A percentile compares a stretch with the other conserved stretches of the same genome.
Evolutionary conservation across 2,113 vertebrate species (phyloP).

Genomic region (Halcyon senegalensis): DNA sequence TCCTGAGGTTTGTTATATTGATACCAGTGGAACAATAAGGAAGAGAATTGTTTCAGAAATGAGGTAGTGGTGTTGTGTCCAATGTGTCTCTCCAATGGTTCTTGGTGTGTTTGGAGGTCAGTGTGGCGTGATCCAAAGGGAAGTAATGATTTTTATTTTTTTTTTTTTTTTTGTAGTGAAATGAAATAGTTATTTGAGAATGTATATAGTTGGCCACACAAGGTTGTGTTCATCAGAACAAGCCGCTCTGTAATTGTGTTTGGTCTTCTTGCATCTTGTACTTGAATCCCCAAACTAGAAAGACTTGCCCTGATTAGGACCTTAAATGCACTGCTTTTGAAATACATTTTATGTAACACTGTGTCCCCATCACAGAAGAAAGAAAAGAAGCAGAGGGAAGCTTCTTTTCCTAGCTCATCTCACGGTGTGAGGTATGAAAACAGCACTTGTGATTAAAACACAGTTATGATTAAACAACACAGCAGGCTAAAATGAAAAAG

Average conservation of each 20-base stretch:
- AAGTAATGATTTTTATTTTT: neutral
- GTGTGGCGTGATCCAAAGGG: neutral
- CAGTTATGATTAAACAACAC: neutral
- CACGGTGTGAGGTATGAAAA: neutral
- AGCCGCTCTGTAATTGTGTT: neutral
- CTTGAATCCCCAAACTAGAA: slow-evolving; percentile 15
- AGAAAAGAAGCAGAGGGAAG: neutral
- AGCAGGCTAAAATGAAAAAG: neutral
- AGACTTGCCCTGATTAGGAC: slow-evolving; percentile 34
- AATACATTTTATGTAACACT: neutral
- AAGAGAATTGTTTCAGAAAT: neutral
- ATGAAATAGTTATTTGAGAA: neutral
- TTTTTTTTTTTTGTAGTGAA: neutral
- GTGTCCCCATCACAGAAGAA: neutral
- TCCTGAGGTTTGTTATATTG: neutral
- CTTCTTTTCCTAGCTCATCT: neutral
- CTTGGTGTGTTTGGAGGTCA: neutral
- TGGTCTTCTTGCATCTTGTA: neutral
- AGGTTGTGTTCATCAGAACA: slow-evolving; percentile 24
- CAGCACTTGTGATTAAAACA: neutral
- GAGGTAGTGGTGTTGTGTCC: neutral
- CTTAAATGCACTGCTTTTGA: slow-evolving; percentile 23
- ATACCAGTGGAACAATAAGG: neutral
- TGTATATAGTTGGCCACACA: neutral
- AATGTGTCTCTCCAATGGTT: neutral